A percentile compares a stretch with the other conserved stretches of the same genome.
These are phyloP conservation scores for Drosophila baimaii DNA, from an alignment of 1,140 invertebrate genomes.

Conservation along the genomic window DNA sequence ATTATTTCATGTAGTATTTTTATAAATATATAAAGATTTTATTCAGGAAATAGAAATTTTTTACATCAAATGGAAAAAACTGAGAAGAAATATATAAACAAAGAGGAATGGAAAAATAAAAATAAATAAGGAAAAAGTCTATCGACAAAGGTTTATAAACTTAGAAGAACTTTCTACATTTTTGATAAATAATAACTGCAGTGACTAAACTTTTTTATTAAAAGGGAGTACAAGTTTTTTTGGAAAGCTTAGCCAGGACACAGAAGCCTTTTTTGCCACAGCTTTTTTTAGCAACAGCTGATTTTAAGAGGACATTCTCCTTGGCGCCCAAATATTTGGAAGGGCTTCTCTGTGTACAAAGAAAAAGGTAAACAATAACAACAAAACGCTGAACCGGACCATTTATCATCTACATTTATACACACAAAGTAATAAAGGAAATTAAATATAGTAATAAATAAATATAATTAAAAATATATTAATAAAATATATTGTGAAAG, in stretches of 20 bases:
- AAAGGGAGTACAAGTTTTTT: not conserved
- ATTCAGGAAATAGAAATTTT: too few species aligned
- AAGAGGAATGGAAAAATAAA: too few species aligned
- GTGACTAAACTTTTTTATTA: too few species aligned
- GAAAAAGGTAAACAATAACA: constrained; percentile 72
- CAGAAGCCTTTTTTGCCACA: not conserved
- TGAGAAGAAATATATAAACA: too few species aligned
- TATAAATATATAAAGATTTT: too few species aligned
- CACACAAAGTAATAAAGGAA: not conserved
- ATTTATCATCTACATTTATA: not conserved
- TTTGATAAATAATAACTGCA: too few species aligned
- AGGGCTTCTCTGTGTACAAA: not conserved
- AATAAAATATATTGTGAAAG: too few species aligned
- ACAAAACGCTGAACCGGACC: constrained; percentile 44
- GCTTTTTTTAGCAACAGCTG: constrained; percentile 52
- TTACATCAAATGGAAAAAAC: too few species aligned
- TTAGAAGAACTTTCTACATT: not conserved
- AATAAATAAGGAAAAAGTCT: too few species aligned
- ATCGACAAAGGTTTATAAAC: too few species aligned
- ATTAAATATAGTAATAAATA: constrained; percentile 19
- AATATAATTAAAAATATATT: too few species aligned
- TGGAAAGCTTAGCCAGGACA: constrained; percentile 29
- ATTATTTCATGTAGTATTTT: too few species aligned
- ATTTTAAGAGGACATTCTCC: constrained; percentile 7
- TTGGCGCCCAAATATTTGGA: constrained; percentile 28